Evolutionary conservation across 2,797 vertebrate genomes (phyloP).

Genomic region (Sebastes iracundus): DNA sequence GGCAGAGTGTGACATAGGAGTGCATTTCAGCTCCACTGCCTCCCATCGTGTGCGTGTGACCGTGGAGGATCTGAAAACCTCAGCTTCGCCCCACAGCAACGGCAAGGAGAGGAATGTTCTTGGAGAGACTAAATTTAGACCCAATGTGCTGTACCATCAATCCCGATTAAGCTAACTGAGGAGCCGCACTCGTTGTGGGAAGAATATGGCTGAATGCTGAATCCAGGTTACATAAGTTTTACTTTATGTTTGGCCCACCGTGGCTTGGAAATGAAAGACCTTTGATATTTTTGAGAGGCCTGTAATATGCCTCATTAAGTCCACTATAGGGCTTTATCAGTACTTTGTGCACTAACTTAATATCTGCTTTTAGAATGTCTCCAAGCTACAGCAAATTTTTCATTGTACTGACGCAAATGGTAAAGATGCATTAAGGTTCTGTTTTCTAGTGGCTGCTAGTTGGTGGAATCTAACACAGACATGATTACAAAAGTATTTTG

Average conservation of each 20-base stretch:
- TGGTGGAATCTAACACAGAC: neutral
- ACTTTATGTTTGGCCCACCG: slow-evolving; percentile 36
- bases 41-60: slow-evolving; percentile 69
- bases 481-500: neutral
- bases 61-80: slow-evolving; percentile 71
- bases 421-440: neutral
- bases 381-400: neutral
- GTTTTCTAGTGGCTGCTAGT: neutral
- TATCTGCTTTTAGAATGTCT: neutral
- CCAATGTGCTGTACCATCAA: slow-evolving; percentile 78
- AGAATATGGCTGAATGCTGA: slow-evolving; percentile 65
- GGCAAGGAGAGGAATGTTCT: slow-evolving; percentile 70
- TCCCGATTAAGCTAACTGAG: slow-evolving; percentile 71
- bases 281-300: slow-evolving; percentile 12
- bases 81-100: slow-evolving; percentile 72
- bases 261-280: slow-evolving; percentile 27
- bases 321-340: neutral
- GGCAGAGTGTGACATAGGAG: slow-evolving; percentile 62
- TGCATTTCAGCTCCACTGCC: slow-evolving; percentile 75
- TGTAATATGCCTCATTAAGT: slow-evolving; percentile 6
- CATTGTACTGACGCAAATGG: neutral
- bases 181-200: slow-evolving; percentile 46
- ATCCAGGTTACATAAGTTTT: slow-evolving; percentile 66
- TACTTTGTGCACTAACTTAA: neutral
- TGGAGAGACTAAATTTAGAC: slow-evolving; percentile 78